A percentile compares a stretch with the other conserved stretches of the same genome.
These are phyloP conservation scores for Ditylenchus dipsaci DNA, from an alignment of 1,140 invertebrate species.

Conservation along the genomic window DNA sequence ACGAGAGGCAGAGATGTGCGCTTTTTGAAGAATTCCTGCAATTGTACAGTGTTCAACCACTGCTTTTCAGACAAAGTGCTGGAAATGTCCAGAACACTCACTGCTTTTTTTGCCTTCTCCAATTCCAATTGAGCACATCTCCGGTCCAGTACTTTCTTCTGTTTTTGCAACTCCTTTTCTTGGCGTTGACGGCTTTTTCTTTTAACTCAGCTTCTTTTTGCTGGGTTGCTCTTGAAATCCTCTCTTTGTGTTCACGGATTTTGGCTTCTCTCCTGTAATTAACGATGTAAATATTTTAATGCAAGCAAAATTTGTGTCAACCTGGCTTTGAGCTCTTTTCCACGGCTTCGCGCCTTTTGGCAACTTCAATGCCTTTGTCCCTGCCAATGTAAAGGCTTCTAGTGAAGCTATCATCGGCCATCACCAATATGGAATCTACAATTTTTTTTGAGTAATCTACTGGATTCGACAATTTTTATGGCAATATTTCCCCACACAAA, in stretches of 20 bases:
- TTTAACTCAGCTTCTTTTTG: slow-evolving; percentile 28
- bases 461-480: no score
- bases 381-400: slow-evolving; percentile 27
- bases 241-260: slow-evolving; percentile 34
- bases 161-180: slow-evolving; percentile 28
- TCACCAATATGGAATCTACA: neutral
- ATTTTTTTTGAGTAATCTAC: neutral
- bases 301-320: neutral
- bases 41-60: no score
- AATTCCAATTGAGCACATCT: slow-evolving; percentile 31
- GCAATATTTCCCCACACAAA: slow-evolving; percentile 8
- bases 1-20: slow-evolving; percentile 43
- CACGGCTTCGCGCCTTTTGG: slow-evolving; percentile 21
- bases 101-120: slow-evolving; percentile 31
- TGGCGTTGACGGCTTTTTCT: slow-evolving; percentile 16
- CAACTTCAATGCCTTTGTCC: slow-evolving; percentile 30
- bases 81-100: no score
- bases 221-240: slow-evolving; percentile 21
- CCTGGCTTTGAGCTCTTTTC: slow-evolving; percentile 29
- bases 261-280: slow-evolving; percentile 38
- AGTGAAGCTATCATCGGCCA: slow-evolving; percentile 23
- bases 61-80: no score
- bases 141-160: slow-evolving; percentile 38
- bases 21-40: slow-evolving; percentile 43
- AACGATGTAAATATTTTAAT: slow-evolving; percentile 7